Base-by-base conservation (phyloP, 2,888 invertebrate genomes). In the Quadroppia sp. region DNA sequence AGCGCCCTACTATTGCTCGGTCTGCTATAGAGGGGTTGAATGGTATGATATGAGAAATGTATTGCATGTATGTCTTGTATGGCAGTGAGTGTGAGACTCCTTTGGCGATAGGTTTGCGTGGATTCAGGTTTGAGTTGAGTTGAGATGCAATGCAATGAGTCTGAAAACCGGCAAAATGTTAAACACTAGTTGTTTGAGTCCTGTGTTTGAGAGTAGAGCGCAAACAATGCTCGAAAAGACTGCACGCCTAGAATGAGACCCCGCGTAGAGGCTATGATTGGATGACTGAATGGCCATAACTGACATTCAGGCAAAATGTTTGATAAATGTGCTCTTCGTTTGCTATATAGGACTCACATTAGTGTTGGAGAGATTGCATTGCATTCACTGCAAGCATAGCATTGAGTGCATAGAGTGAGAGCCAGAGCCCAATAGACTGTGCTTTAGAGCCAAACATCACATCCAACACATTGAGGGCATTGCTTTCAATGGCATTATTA, bases 161-260 rank as follows among this genome's bases (percentile, higher is more conserved):
- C 56, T 56, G 56, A 56, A 53, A 56, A 56, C 56, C 56, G 56
- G 56, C 56, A 30, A 56, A 56, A 56, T 23, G 56, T 56, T 56
- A 56, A 56, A 56, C 56, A 23, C 61, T 64, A 64, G 61, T 64
- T 64, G 61, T 64, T 64, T 64, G 61, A 11, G 11, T 20, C 61
- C 61, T 11, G 9, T 6, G n/a, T 11, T 64, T 13, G 61, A 64
- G 61, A 64, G 20, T 64, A 64, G 20, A 0, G 17, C 0, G 15
- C 0, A 2, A 40, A 64, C 61, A 64, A 64, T 64, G 36, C 17
- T 28, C 30, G 15, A 3, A 56, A 56, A 15, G 13, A 15, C 23
- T 15, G 6, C 13, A 7, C 17, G 56, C 28, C 56, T 56, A 56
- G 23, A 64, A 64, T 32, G 28, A 36, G 15, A 64, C 61, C 61